Conservation (phyloP, 2,888 invertebrate species). For the Pandemis heparana region DNA sequence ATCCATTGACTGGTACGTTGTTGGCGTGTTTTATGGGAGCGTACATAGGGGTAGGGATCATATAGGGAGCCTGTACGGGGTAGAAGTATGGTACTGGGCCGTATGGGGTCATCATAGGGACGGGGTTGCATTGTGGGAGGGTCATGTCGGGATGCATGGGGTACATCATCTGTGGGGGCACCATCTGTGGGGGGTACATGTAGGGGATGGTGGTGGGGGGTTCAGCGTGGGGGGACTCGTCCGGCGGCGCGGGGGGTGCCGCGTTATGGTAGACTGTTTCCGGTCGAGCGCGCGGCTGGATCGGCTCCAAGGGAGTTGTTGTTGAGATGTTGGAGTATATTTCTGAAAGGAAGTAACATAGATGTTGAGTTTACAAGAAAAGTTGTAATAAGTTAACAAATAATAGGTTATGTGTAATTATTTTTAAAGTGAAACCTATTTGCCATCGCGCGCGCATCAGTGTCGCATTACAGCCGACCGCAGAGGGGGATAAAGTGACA, state of each 20-base stretch:
- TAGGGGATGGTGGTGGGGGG: conserved; percentile 58
- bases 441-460: no score
- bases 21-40: conserved; percentile 78
- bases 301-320: conserved; percentile 55
- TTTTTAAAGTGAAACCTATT: no score
- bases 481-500: no score
- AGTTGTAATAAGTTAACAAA: no score
- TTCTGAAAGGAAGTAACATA: conserved; percentile 53
- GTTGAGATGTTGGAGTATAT: conserved; percentile 76
- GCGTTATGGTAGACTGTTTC: conserved; percentile 57
- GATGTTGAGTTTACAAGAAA: background rate
- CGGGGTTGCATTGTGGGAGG: conserved; percentile 57
- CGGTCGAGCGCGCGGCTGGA: conserved; percentile 50
- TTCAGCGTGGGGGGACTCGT: conserved; percentile 57
- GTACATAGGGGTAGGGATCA: conserved; percentile 78
- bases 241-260: conserved; percentile 53
- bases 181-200: conserved; percentile 44
- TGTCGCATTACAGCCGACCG: no score
- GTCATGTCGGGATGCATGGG: conserved; percentile 61
- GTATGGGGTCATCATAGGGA: conserved; percentile 73
- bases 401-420: no score
- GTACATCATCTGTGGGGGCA: conserved; percentile 66
- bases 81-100: conserved; percentile 75
- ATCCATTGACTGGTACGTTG: conserved; percentile 80
- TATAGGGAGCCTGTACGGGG: conserved; percentile 78